Conservation (phyloP, 2,797 vertebrate species). For the Hypotaenidia okinawae region DNA sequence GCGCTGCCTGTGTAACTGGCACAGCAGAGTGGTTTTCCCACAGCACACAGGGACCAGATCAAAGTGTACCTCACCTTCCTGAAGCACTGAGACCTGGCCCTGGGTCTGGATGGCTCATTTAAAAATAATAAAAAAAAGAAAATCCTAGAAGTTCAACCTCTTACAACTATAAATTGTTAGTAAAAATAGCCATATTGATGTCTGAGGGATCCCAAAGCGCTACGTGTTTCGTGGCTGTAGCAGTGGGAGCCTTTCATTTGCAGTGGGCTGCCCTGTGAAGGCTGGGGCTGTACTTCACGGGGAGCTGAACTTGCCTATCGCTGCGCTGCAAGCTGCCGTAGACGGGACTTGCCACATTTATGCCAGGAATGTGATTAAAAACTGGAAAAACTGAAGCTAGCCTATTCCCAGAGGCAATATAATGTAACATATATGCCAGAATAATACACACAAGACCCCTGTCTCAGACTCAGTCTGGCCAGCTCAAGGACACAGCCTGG, state of each 20-base stretch:
- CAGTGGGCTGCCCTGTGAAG: neutral
- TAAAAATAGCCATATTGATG: neutral
- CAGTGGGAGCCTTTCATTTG: neutral
- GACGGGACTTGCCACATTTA: constrained; percentile 49
- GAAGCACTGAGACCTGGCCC: neutral
- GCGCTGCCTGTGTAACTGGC: neutral
- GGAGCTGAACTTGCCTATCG: neutral
- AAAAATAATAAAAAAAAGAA: neutral
- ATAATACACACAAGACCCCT: constrained; percentile 59
- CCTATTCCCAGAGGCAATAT: constrained; percentile 50
- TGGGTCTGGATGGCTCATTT: neutral
- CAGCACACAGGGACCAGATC: neutral
- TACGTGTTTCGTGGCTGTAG: neutral
- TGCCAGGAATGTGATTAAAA: constrained; percentile 73
- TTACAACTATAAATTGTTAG: neutral
- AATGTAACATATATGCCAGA: constrained; percentile 24
- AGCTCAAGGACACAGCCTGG: neutral
- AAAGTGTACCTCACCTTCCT: neutral
- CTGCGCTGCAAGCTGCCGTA: neutral
- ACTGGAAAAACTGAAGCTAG: constrained; percentile 62
- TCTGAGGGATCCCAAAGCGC: neutral
- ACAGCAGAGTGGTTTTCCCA: neutral
- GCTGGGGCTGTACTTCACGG: neutral
- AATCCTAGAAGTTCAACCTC: neutral
- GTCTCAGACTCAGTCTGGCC: constrained; percentile 12